Evolutionary conservation across 2,888 invertebrate species (phyloP), one percentile per base, ranked within the genome.

Genomic region (Uropetala carovei): DNA sequence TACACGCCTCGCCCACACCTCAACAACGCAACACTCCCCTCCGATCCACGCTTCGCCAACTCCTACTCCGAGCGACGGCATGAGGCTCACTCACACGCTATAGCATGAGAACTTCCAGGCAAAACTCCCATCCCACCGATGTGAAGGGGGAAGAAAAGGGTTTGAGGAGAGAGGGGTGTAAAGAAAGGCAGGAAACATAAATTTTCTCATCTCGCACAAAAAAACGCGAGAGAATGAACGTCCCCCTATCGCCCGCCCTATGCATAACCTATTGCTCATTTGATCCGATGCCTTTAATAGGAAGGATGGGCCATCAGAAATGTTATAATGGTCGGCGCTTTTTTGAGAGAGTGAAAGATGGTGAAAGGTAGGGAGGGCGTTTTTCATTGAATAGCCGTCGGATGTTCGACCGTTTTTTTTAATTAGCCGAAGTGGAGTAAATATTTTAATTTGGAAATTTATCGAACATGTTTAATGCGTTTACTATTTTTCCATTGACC

Each of bases 101-200:
- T 60, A 14, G 22, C 86, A 85, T 16, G 27, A 60, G 86, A 60
- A 60, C 60, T 59, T 86, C 60, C 59, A 27, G 60, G 22, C 58
- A 59, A 22, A 59, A 86, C 59, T 75, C 75, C 75, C 75, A 75
- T 27, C 9, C 58, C 60, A 58, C 58, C 84, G 14, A 43, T 1
- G 56, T 27, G 75, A 22, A 3, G 75, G 75, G 4, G n/a, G 14
- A 27, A n/a, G 75, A 75, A 18, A 75, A 4, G 75, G 75, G 30
- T n/a, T n/a, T 27, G 68, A 18, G 18, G 56, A 43, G 43, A 83
- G 64, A 68, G 43, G 56, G 89, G n/a, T 18, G 56, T 43, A 30
- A 30, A 60, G 43, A 27, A n/a, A 43, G 64, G 89, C 89, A 89
- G 89, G 89, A 89, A 89, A 89, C 89, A 89, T 89, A 89, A 89